Evolutionary conservation across 2,797 vertebrate species (phyloP).

Genomic region (Danio aesculapii): DNA sequence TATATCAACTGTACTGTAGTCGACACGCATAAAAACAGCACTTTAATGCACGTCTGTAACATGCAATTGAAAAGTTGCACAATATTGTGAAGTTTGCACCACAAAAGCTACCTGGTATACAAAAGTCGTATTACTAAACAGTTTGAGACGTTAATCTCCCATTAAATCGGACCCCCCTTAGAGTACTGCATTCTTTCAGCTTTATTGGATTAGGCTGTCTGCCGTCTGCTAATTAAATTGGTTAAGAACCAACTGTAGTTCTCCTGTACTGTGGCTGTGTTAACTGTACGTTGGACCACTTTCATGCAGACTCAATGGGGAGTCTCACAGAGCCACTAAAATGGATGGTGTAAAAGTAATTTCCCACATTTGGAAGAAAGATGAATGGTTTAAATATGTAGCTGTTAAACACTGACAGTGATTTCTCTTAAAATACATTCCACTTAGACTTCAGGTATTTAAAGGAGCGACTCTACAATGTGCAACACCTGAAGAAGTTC

Average conservation of each 20-base stretch:
- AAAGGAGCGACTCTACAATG: slow-evolving; percentile 63
- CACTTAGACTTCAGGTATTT: not conserved
- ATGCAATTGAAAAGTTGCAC: not conserved
- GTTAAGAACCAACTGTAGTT: slow-evolving; percentile 59
- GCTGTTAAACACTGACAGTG: slow-evolving; percentile 2
- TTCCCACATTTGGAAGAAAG: not conserved
- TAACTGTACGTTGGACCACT: not conserved
- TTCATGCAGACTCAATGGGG: not conserved
- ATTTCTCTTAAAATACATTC: slow-evolving; percentile 24
- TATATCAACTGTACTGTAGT: slow-evolving; percentile 5
- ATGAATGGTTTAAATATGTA: slow-evolving; percentile 9
- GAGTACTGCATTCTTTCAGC: slow-evolving; percentile 64
- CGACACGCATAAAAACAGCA: not conserved
- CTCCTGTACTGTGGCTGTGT: slow-evolving; percentile 1
- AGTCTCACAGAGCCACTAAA: not conserved
- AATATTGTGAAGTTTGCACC: not conserved
- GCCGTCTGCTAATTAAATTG: slow-evolving; percentile 70
- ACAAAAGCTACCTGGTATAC: not conserved
- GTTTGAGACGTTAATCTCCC: slow-evolving; percentile 62
- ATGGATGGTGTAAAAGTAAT: not conserved
- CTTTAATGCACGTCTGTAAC: not conserved
- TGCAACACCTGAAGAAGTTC: slow-evolving; percentile 71
- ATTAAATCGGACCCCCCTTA: slow-evolving; percentile 52
- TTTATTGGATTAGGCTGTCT: slow-evolving; percentile 70
- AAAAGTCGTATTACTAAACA: slow-evolving; percentile 19